Percentiles rank a stretch among this genome's conserved stretches.
phyloP scores from a whole-genome alignment of 2,888 invertebrate species.

The Lydus trimaculatus region DNA sequence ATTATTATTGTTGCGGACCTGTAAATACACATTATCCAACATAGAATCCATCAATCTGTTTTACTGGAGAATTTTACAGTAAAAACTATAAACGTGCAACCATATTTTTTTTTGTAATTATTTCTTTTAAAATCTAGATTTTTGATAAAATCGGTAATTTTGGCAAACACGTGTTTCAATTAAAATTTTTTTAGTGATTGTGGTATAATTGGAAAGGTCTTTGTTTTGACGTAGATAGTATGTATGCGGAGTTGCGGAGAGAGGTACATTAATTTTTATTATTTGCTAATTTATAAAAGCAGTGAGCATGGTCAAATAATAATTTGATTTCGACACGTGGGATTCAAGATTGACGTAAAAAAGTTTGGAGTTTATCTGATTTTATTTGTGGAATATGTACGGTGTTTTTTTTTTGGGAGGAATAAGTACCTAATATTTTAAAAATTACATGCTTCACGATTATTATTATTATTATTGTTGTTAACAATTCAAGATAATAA shows the following conservation, averaged over 20 bases:
- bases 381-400: background rate
- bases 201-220: background rate
- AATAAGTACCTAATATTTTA: background rate
- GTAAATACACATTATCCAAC: too few species aligned
- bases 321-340: conserved; percentile 1
- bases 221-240: too few species aligned
- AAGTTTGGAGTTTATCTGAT: background rate
- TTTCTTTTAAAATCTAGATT: too few species aligned
- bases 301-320: background rate
- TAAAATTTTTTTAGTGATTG: background rate
- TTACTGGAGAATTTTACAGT: background rate
- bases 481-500: background rate
- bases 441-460: background rate
- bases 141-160: background rate
- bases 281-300: background rate
- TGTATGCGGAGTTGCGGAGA: too few species aligned
- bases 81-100: background rate
- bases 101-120: too few species aligned
- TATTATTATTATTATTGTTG: background rate
- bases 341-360: background rate
- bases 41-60: too few species aligned
- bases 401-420: background rate
- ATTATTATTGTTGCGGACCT: background rate
- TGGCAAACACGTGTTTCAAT: background rate
- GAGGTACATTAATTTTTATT: background rate